These are phyloP conservation scores for Bombus impatiens DNA, from an alignment of 1,140 invertebrate genomes.

Conservation along the genomic window DNA sequence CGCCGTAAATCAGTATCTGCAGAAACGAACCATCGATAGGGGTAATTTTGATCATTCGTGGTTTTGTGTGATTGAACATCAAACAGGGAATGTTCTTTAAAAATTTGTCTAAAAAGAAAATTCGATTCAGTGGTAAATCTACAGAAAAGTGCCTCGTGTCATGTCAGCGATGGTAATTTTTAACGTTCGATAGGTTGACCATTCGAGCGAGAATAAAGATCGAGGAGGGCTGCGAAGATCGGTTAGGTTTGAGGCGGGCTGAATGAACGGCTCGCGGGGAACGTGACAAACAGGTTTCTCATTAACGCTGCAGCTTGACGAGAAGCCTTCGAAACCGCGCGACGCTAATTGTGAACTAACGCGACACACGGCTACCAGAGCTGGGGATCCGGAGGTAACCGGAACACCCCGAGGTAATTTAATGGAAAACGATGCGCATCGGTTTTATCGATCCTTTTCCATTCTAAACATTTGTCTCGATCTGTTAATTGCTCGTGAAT, in stretches of 20 bases:
- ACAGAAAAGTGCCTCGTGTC: background rate
- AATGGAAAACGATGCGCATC: conserved; percentile 18
- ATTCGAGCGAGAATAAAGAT: background rate
- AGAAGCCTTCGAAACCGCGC: conserved; percentile 40
- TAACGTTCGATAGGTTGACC: background rate
- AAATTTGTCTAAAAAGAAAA: background rate
- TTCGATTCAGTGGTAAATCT: background rate
- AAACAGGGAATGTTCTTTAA: too few relatives aligned
- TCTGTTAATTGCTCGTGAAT: background rate
- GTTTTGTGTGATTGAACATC: too few relatives aligned
- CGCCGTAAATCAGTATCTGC: too few relatives aligned
- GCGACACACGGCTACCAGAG: conserved; percentile 38
- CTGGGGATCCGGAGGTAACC: background rate
- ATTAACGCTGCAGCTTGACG: conserved; percentile 47
- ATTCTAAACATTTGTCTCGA: background rate
- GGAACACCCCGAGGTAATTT: background rate
- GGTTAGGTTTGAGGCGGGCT: background rate
- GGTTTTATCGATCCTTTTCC: background rate
- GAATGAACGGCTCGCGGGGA: conserved; percentile 24
- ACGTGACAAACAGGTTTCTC: conserved; percentile 54
- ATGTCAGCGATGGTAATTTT: background rate
- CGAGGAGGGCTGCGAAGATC: background rate
- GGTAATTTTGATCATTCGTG: too few relatives aligned
- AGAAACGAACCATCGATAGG: too few relatives aligned
- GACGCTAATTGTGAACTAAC: conserved; percentile 44